These are phyloP conservation scores for Tupiocoris notatus DNA, from an alignment of 2,888 invertebrate species.

Conservation along the genomic window DNA sequence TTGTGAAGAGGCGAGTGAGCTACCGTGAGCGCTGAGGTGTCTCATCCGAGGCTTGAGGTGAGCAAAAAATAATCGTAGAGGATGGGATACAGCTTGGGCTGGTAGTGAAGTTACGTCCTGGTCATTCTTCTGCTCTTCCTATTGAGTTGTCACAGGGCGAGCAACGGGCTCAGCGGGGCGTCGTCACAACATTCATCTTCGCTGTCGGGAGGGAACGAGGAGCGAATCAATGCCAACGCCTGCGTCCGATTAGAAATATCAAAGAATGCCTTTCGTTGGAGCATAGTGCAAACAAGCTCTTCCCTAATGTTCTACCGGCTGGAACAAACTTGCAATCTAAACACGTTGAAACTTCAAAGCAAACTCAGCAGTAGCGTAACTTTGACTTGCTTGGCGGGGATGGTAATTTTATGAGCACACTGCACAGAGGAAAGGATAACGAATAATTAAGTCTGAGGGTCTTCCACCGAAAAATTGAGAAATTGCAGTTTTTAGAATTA, in stretches of 20 bases:
- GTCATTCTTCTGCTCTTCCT: not conserved
- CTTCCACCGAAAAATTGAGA: too few species aligned
- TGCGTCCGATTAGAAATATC: not conserved
- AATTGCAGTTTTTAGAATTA: too few species aligned
- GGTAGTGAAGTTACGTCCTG: not conserved
- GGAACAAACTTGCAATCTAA: not conserved
- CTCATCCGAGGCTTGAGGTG: not conserved
- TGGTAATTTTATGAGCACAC: too few species aligned
- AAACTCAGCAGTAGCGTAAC: too few species aligned
- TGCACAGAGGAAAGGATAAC: too few species aligned
- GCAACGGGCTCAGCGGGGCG: not conserved
- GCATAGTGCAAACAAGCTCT: not conserved
- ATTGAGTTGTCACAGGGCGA: not conserved
- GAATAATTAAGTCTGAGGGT: too few species aligned
- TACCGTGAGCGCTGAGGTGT: constrained; percentile 9
- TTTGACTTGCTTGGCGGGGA: too few species aligned
- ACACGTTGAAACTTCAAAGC: not conserved
- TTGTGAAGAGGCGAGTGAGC: constrained; percentile 18
- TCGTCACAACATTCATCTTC: constrained; percentile 11
- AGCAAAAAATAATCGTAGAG: too few species aligned
- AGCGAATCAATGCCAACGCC: not conserved
- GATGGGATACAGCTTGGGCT: not conserved
- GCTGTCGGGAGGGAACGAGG: constrained; percentile 6
- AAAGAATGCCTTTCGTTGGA: not conserved
- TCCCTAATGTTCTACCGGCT: not conserved